Conservation (phyloP, 2,113 vertebrate species). For the Pithys albifrons region DNA sequence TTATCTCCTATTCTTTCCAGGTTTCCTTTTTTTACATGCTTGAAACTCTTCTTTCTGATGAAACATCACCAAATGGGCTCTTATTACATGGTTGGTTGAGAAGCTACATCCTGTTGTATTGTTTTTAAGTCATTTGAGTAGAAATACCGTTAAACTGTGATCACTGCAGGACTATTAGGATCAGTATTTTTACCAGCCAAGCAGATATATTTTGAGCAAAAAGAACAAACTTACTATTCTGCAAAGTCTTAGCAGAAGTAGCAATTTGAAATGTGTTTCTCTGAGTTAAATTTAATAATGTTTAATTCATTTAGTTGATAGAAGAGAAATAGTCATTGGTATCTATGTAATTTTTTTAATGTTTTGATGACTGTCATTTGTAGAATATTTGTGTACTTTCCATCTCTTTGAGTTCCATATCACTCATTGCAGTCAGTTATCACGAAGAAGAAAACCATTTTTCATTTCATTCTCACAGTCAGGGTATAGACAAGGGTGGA, state of each 20-base stretch:
- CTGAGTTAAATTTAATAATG: background rate
- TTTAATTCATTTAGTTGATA: background rate
- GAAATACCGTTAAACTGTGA: background rate
- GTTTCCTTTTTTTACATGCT: background rate
- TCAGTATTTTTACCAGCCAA: background rate
- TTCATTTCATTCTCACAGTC: background rate
- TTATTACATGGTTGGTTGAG: background rate
- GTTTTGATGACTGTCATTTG: background rate
- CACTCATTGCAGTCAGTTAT: background rate
- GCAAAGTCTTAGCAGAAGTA: background rate
- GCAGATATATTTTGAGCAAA: background rate
- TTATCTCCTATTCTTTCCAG: background rate
- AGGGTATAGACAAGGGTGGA: background rate
- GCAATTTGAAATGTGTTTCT: background rate
- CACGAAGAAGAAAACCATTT: background rate
- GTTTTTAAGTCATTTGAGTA: background rate
- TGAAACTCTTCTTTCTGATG: background rate
- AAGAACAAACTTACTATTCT: background rate
- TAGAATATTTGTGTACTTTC: background rate
- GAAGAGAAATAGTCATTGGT: background rate
- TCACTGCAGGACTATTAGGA: background rate
- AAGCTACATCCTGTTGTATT: background rate
- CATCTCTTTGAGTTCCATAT: background rate
- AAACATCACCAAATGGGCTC: background rate
- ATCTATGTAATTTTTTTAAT: background rate